Conservation (phyloP, 1,140 invertebrate genomes). For the Propsilocerus akamusi region DNA sequence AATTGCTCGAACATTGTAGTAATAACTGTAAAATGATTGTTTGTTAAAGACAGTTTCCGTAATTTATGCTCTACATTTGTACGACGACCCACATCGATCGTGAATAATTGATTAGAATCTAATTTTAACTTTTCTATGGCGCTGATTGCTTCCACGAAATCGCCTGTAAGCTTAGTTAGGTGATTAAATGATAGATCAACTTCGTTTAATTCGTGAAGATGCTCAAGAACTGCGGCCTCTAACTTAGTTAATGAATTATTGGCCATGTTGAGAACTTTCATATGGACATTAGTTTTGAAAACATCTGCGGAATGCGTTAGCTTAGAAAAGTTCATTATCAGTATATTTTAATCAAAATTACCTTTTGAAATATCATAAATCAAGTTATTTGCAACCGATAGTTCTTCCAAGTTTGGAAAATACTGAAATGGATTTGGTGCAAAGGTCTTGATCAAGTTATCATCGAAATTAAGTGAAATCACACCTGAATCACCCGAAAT, state of each 20-base stretch:
- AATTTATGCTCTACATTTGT: neutral
- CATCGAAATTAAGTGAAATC: neutral
- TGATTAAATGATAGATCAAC: neutral
- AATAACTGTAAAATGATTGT: conserved; percentile 1
- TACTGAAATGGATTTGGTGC: neutral
- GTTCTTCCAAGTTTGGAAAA: neutral
- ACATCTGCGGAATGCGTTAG: neutral
- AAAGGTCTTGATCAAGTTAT: neutral
- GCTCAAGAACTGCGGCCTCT: neutral
- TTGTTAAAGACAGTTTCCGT: neutral
- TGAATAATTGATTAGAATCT: neutral
- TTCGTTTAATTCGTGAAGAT: neutral
- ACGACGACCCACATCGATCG: neutral
- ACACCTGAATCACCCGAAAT: neutral
- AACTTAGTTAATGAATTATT: neutral
- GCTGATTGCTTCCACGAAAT: neutral
- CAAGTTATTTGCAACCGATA: neutral
- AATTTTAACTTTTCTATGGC: neutral
- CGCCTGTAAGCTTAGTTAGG: neutral
- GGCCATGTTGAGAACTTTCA: neutral
- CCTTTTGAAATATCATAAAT: neutral
- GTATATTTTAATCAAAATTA: neutral
- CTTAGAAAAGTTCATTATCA: neutral
- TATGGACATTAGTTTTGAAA: neutral
- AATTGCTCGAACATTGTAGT: neutral